phyloP scores from a whole-genome alignment of 2,113 vertebrate genomes.

The Mirza zaza region DNA sequence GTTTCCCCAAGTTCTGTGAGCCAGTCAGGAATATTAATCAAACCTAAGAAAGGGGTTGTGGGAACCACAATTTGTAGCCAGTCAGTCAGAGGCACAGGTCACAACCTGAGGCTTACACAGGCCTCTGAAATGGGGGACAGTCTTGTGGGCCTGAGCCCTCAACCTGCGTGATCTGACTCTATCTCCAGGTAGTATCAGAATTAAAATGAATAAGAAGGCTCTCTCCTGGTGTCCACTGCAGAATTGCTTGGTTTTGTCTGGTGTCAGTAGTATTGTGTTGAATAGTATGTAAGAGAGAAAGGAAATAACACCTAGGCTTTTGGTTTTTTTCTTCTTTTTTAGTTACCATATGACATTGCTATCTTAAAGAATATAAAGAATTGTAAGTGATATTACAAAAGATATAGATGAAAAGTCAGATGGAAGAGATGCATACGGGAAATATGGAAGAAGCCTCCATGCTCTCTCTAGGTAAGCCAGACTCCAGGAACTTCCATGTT shows the following conservation, averaged over 20 bases:
- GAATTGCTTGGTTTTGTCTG: neutral
- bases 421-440: neutral
- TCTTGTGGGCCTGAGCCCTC: neutral
- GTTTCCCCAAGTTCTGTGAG: neutral
- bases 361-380: neutral
- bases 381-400: neutral
- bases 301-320: neutral
- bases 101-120: neutral
- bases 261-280: neutral
- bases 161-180: neutral
- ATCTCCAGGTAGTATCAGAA: neutral
- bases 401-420: neutral
- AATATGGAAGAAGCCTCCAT: neutral
- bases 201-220: neutral
- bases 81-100: neutral
- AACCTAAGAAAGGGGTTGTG: neutral
- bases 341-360: neutral
- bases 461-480: neutral
- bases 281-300: neutral
- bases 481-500: neutral
- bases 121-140: neutral
- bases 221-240: neutral
- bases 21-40: neutral
- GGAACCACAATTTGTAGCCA: neutral
- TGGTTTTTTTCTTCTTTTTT: neutral